phyloP scores from a whole-genome alignment of 2,797 vertebrate genomes.

The Amniataba percoides region DNA sequence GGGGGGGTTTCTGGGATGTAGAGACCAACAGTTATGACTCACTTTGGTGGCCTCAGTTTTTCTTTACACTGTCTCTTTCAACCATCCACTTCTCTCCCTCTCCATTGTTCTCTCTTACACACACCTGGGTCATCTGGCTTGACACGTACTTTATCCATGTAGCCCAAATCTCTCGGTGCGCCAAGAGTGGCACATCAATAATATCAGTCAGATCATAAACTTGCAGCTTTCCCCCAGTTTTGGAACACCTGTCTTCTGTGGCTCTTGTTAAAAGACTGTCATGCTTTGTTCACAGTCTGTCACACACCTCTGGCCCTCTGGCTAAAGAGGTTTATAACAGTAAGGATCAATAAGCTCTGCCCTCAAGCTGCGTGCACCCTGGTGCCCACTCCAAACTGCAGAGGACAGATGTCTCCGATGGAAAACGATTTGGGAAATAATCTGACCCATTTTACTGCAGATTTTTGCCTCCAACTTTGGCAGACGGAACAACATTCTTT shows the following conservation, averaged over 20 bases:
- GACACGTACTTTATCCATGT: conserved; percentile 3
- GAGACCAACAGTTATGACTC: conserved; percentile 10
- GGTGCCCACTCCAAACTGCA: conserved; percentile 37
- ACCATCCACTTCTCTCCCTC: background rate
- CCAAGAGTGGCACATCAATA: background rate
- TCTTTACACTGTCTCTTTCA: background rate
- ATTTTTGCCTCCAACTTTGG: conserved; percentile 29
- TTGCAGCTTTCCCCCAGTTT: conserved; percentile 15
- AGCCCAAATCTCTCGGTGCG: background rate
- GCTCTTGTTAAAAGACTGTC: conserved; percentile 33
- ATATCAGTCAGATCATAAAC: conserved; percentile 7
- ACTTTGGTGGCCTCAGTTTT: background rate
- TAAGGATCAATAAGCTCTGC: conserved; percentile 50
- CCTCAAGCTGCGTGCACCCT: conserved; percentile 47
- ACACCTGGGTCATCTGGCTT: background rate
- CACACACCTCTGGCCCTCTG: conserved; percentile 47
- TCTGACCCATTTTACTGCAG: conserved; percentile 49
- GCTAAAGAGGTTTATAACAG: conserved; percentile 56
- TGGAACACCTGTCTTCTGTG: conserved; percentile 11
- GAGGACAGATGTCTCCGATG: conserved; percentile 49
- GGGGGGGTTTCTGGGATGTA: background rate
- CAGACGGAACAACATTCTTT: conserved; percentile 3
- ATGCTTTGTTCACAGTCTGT: conserved; percentile 45
- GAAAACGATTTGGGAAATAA: conserved; percentile 53
- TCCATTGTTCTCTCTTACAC: background rate